These are phyloP conservation scores for Gallinago jamesoni DNA, from an alignment of 2,113 vertebrate species.

Conservation along the genomic window DNA sequence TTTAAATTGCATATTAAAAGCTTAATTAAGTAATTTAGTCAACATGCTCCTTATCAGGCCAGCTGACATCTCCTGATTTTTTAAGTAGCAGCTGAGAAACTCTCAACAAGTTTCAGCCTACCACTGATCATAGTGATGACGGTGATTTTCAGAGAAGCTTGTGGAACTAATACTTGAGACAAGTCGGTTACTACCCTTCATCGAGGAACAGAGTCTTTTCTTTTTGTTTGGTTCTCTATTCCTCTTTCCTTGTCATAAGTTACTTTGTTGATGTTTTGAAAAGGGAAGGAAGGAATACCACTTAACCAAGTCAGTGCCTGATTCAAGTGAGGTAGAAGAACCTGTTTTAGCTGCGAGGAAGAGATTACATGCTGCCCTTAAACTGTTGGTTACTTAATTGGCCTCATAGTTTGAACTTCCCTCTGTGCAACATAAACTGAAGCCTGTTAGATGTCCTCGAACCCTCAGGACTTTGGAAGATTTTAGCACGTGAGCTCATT, in stretches of 20 bases:
- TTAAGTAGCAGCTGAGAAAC: not conserved
- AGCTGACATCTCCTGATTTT: not conserved
- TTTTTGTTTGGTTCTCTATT: not conserved
- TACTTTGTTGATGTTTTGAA: not conserved
- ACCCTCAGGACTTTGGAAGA: not conserved
- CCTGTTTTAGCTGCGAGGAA: not conserved
- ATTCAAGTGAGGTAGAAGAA: not conserved
- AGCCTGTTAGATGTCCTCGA: not conserved
- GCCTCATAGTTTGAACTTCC: not conserved
- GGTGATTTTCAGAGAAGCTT: not conserved
- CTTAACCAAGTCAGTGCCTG: not conserved
- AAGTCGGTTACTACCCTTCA: not conserved
- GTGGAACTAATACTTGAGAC: not conserved
- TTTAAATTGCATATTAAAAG: conserved; percentile 20
- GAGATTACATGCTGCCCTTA: not conserved
- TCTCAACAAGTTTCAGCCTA: not conserved
- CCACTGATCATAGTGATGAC: not conserved
- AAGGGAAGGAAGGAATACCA: not conserved
- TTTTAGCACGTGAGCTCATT: not conserved
- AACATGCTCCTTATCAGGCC: not conserved
- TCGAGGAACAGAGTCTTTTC: not conserved
- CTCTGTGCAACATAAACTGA: not conserved
- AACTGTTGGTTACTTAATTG: not conserved
- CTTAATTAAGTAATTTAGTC: conserved; percentile 5
- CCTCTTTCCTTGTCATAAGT: not conserved